A percentile compares a stretch with the other conserved stretches of the same genome.
Evolutionary conservation across 37 sponge, comb jelly and placozoan species (phyloP).

Genomic region (Eunapius fragilis): DNA sequence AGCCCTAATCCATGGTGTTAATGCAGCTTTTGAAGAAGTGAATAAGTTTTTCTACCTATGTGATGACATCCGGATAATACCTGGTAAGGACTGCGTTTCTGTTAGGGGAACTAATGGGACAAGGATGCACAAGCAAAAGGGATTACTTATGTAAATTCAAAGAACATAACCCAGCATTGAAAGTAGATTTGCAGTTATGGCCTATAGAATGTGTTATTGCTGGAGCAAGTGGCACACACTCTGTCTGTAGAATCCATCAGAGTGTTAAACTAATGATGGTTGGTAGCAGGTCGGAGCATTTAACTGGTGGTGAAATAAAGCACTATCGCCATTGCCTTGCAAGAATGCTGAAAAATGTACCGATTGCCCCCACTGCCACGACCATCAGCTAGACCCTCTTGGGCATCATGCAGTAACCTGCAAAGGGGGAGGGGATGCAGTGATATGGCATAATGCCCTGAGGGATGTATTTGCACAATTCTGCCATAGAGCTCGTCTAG

Average conservation of each 20-base stretch:
- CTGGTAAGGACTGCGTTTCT: slow-evolving; percentile 33
- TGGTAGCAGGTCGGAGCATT: neutral
- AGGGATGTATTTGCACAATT: too few species aligned
- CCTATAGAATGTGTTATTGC: slow-evolving; percentile 28
- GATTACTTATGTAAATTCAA: slow-evolving; percentile 12
- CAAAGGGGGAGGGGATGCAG: too few species aligned
- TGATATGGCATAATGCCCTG: too few species aligned
- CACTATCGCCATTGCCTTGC: slow-evolving; percentile 6
- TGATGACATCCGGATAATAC: slow-evolving; percentile 29
- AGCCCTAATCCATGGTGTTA: slow-evolving; percentile 16
- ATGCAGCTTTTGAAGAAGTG: slow-evolving; percentile 3
- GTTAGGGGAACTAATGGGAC: slow-evolving; percentile 1
- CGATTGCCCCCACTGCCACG: too few species aligned
- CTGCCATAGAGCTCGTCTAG: too few species aligned
- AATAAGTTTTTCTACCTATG: slow-evolving; percentile 6
- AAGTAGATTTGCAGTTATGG: slow-evolving; percentile 23
- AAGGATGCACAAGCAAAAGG: slow-evolving; percentile 25
- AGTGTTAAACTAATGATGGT: slow-evolving; percentile 24
- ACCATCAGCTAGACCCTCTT: too few species aligned
- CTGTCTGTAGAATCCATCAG: slow-evolving; percentile 43
- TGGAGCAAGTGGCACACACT: slow-evolving; percentile 38
- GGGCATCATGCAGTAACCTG: too few species aligned
- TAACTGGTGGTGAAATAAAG: neutral
- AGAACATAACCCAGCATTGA: slow-evolving; percentile 9
- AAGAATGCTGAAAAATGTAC: neutral